Evolutionary conservation across 2,888 invertebrate species (phyloP).

Genomic region (Timandra comae): DNA sequence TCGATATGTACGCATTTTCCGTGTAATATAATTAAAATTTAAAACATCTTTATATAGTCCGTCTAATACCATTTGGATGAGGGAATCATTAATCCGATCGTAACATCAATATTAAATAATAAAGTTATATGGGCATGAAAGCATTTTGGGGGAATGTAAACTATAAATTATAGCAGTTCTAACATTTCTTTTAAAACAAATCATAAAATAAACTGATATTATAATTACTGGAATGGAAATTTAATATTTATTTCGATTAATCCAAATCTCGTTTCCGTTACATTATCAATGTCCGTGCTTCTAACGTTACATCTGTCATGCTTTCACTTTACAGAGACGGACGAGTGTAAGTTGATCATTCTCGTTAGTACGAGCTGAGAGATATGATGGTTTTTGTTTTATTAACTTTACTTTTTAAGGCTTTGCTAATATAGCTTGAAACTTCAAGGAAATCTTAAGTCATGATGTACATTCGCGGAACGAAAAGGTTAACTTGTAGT

Average conservation of each 20-base stretch:
- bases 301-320: conserved; percentile 67
- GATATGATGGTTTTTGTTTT: conserved; percentile 43
- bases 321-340: conserved; percentile 74
- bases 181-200: not conserved
- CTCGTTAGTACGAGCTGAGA: conserved; percentile 51
- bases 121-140: conserved; percentile 8
- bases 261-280: no score
- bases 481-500: no score
- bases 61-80: conserved; percentile 10
- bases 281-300: conserved; percentile 32
- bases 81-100: conserved; percentile 5
- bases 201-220: no score
- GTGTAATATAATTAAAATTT: no score
- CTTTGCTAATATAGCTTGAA: conserved; percentile 19
- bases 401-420: conserved; percentile 37
- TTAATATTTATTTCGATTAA: no score
- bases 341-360: conserved; percentile 72
- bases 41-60: no score
- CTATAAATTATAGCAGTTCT: not conserved
- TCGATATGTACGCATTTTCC: no score
- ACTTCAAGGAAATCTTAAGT: conserved; percentile 2
- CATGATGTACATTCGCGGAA: not conserved
- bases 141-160: conserved; percentile 7
- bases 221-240: not conserved
- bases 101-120: conserved; percentile 2